These are phyloP conservation scores for Deilephila elpenor DNA, from an alignment of 2,888 invertebrate genomes.

Conservation along the genomic window DNA sequence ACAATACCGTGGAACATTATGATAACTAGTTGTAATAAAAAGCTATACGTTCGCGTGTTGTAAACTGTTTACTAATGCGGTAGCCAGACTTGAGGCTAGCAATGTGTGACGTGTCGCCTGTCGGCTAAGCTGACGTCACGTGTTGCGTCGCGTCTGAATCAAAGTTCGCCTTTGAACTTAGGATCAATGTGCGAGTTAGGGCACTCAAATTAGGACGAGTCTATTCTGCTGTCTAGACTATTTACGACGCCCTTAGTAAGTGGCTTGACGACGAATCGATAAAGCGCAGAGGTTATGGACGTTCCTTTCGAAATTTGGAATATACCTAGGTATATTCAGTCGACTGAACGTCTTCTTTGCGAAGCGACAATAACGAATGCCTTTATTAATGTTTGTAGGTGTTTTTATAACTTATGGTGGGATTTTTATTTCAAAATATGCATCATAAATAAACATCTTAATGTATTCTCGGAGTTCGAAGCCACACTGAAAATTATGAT, in stretches of 20 bases:
- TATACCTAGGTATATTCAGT: not conserved
- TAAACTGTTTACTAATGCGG: not conserved
- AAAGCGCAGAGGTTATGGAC: not conserved
- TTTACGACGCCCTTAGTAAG: not conserved
- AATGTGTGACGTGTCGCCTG: not conserved
- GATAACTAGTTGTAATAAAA: too few relatives aligned
- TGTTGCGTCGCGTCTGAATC: not conserved
- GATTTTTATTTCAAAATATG: not conserved
- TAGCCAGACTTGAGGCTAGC: not conserved
- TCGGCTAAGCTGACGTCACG: not conserved
- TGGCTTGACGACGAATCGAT: not conserved
- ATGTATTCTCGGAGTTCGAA: conserved; percentile 27
- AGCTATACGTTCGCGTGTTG: too few relatives aligned
- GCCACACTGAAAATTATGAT: not conserved
- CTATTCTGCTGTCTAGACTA: not conserved
- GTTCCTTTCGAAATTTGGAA: not conserved
- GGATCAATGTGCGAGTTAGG: not conserved
- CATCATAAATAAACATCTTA: conserved; percentile 20
- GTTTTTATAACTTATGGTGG: not conserved
- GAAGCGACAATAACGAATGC: not conserved
- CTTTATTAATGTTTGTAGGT: not conserved
- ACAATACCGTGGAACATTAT: too few relatives aligned
- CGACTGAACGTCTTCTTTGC: not conserved
- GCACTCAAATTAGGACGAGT: not conserved
- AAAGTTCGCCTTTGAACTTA: not conserved